Percentiles rank a stretch among this genome's conserved stretches.
phyloP scores from a whole-genome alignment of 2,888 invertebrate species.

The Pristionchus maxplancki region DNA sequence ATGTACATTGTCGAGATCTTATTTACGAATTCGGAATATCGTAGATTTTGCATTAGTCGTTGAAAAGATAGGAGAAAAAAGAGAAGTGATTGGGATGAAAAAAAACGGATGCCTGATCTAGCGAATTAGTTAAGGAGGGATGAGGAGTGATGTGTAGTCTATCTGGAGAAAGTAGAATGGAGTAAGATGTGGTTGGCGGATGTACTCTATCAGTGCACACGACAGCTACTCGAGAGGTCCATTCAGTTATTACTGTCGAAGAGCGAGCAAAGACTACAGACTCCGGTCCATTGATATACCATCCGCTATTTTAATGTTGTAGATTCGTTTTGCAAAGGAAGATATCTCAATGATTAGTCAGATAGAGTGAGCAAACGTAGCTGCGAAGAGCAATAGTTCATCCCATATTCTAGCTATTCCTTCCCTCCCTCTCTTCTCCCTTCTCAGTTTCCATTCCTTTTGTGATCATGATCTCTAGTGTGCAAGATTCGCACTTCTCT shows the following conservation, averaged over 20 bases:
- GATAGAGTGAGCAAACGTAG: neutral
- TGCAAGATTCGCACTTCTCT: neutral
- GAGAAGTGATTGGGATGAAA: neutral
- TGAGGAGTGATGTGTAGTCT: neutral
- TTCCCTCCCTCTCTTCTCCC: neutral
- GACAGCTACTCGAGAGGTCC: no score
- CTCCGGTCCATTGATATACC: no score
- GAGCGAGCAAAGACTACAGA: no score
- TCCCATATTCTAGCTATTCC: neutral
- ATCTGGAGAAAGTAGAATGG: neutral
- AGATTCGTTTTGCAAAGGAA: neutral
- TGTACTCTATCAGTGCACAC: neutral
- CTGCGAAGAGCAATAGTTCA: neutral
- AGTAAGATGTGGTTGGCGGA: neutral
- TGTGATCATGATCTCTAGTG: conserved; percentile 32
- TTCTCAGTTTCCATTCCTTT: neutral
- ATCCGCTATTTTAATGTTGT: neutral
- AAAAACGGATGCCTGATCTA: neutral
- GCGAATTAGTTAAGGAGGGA: neutral
- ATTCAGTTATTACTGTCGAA: no score
- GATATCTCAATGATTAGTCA: neutral
- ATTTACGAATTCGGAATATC: no score
- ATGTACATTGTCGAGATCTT: no score
- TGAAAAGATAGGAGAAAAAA: neutral
- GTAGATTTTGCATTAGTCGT: no score